Evolutionary conservation across 2,888 invertebrate species (phyloP).

Genomic region (Spisula subtruncata): DNA sequence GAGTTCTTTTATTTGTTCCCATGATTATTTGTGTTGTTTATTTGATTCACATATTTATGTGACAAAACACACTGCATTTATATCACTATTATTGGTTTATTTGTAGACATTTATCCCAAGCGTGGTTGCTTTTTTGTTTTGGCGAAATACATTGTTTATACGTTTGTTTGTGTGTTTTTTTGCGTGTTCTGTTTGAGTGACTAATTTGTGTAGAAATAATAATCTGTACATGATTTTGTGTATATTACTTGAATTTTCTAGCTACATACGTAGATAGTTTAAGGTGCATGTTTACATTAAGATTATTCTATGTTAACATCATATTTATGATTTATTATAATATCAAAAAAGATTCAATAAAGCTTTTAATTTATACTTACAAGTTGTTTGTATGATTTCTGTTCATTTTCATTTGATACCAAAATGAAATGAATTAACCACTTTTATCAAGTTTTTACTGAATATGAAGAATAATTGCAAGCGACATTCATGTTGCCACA

Average conservation of each 20-base stretch:
- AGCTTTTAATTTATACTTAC: slow-evolving; percentile 27
- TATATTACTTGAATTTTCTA: slow-evolving; percentile 27
- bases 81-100: neutral
- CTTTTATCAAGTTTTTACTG: too few species aligned
- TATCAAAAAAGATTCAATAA: slow-evolving; percentile 41
- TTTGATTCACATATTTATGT: neutral
- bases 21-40: neutral
- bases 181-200: slow-evolving; percentile 8
- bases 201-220: slow-evolving; percentile 15
- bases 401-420: too few species aligned
- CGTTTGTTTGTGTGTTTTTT: neutral
- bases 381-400: too few species aligned
- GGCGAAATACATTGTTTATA: slow-evolving; percentile 11
- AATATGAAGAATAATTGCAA: too few species aligned
- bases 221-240: slow-evolving; percentile 32
- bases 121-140: neutral
- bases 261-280: slow-evolving; percentile 31
- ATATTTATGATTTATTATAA: slow-evolving; percentile 45
- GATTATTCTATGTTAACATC: slow-evolving; percentile 41
- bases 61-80: slow-evolving; percentile 13
- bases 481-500: too few species aligned
- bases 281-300: slow-evolving; percentile 34
- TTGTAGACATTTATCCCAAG: neutral
- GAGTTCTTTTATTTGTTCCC: neutral
- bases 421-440: too few species aligned